These are phyloP conservation scores for Lutjanus argentimaculatus DNA, from an alignment of 2,797 vertebrate genomes.

Conservation along the genomic window DNA sequence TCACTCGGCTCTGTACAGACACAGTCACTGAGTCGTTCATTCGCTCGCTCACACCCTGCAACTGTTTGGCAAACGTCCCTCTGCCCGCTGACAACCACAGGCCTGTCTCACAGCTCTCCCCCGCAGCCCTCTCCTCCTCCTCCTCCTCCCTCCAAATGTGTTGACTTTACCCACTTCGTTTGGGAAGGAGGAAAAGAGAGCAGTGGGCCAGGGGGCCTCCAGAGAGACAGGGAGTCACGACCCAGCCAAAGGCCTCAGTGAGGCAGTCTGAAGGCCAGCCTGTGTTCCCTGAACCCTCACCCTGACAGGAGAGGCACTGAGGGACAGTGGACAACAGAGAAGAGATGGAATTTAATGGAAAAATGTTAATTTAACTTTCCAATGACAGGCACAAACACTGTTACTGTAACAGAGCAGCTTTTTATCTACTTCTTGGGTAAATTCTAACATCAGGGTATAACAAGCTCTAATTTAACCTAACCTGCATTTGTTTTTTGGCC, in stretches of 20 bases:
- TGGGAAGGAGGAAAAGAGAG: slow-evolving; percentile 59
- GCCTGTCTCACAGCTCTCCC: slow-evolving; percentile 59
- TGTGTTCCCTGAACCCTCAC: slow-evolving; percentile 61
- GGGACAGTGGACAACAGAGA: slow-evolving; percentile 31
- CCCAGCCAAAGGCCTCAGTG: slow-evolving; percentile 53
- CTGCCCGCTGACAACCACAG: slow-evolving; percentile 63
- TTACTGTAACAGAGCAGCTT: background rate
- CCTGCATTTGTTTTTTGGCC: background rate
- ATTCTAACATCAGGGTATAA: background rate
- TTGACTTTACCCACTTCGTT: slow-evolving; percentile 77
- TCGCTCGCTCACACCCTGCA: slow-evolving; percentile 44
- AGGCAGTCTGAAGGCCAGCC: slow-evolving; percentile 58
- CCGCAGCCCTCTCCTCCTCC: slow-evolving; percentile 20
- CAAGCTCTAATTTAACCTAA: background rate
- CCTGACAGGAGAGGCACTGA: slow-evolving; percentile 25
- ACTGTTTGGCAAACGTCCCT: slow-evolving; percentile 49
- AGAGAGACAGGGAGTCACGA: slow-evolving; percentile 25
- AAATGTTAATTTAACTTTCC: slow-evolving; percentile 30
- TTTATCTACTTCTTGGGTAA: background rate
- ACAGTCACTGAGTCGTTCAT: slow-evolving; percentile 44
- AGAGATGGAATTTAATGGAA: slow-evolving; percentile 29
- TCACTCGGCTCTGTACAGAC: slow-evolving; percentile 29
- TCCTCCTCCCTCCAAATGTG: slow-evolving; percentile 42
- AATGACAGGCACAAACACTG: background rate
- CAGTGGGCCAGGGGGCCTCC: slow-evolving; percentile 61